Evolutionary conservation across 1,140 invertebrate genomes (phyloP).

Genomic region (Atta texana): DNA sequence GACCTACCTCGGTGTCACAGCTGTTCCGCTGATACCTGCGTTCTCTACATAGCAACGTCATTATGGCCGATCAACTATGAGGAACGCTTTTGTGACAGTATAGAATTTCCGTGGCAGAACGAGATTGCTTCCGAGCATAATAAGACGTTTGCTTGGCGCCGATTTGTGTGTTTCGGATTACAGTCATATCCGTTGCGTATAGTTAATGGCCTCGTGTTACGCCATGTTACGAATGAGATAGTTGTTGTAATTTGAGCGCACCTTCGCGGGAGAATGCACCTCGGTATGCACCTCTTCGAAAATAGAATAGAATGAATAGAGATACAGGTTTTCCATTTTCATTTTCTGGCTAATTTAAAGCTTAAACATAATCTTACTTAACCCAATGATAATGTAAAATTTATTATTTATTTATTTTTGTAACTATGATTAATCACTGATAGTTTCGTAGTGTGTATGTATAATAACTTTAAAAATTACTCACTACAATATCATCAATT

Average conservation of each 20-base stretch:
- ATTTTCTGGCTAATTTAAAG: too few species aligned
- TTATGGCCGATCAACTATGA: neutral
- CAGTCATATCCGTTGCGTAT: neutral
- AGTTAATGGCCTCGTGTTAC: constrained; percentile 7
- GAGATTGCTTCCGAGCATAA: neutral
- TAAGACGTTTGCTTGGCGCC: constrained; percentile 17
- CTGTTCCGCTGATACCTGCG: constrained; percentile 60
- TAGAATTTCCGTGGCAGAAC: neutral
- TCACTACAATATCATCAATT: too few species aligned
- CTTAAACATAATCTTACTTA: too few species aligned
- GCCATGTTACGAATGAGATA: neutral
- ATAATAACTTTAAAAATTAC: too few species aligned
- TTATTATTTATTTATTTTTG: too few species aligned
- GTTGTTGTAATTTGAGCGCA: neutral
- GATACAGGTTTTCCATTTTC: neutral
- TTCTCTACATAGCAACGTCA: constrained; percentile 7
- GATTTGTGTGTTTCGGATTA: constrained; percentile 3
- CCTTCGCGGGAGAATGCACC: neutral
- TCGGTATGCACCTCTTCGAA: neutral
- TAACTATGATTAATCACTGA: too few species aligned
- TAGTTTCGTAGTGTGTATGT: too few species aligned
- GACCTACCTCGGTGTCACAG: constrained; percentile 70
- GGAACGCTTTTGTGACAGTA: neutral
- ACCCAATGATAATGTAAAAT: too few species aligned
- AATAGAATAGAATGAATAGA: neutral